Evolutionary conservation across 1,140 invertebrate genomes (phyloP), one percentile per base, ranked within the genome.

Genomic region (Helicoverpa armigera): DNA sequence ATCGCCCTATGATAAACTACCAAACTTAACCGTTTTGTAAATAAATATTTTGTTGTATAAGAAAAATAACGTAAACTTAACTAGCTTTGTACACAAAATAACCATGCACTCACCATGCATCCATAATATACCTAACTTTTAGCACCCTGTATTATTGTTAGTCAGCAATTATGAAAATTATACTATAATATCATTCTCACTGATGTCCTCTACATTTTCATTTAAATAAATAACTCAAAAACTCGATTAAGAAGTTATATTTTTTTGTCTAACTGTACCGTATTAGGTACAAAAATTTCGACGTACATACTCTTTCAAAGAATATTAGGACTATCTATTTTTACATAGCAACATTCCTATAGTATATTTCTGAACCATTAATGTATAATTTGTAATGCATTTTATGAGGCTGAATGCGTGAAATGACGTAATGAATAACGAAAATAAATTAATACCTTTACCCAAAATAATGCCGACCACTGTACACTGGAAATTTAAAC

Each of bases 381-480:
- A 31, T 14, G 14, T n/a, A 65, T 3, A 18, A 56, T 43, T 43
- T 63, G n/a, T 75, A 16, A 7, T 29, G 16, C 12, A 78, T 54
- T 69, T 63, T 18, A 81, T 77, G 78, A 51, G n/a, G 54, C 70
- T 70, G 54, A 80, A 80, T 83, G 82, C 58, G 60, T 77, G 81
- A 18, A 74, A 85, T 88, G 88, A 83, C 48, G 50, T 58, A 78
- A 69, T 72, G 83, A 84, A 76, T 85, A 86, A 85, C 83, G 81
- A 84, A 83, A 82, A 87, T 18, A 77, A 87, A 83, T 86, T 80
- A 86, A 89, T 92, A 93, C 92, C 92, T 92, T 81, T 86, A 90
- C 89, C 90, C 87, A 91, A 87, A 88, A 65, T 54, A 77, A 77
- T 65, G 75, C 61, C 35, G 75, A 77, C 61, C 61, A 87, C 77